Evolutionary conservation across 1,140 invertebrate species (phyloP).

Genomic region (Drosophila bipectinata): DNA sequence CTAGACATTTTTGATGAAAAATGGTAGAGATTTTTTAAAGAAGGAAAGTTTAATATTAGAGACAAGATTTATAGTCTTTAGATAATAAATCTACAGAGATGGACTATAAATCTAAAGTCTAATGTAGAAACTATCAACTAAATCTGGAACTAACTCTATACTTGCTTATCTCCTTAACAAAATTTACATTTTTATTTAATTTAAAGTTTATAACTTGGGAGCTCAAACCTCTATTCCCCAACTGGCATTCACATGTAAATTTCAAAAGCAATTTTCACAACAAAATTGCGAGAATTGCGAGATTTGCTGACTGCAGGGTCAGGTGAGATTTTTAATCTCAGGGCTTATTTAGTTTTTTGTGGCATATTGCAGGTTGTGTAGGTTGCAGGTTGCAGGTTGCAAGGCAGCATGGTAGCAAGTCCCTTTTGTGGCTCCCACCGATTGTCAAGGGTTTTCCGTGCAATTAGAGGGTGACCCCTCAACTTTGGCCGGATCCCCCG

Average conservation of each 20-base stretch:
- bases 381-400: neutral
- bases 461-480: slow-evolving; percentile 41
- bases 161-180: too few relatives aligned
- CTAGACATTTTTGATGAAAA: neutral
- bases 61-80: too few relatives aligned
- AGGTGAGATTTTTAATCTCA: slow-evolving; percentile 19
- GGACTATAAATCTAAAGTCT: too few relatives aligned
- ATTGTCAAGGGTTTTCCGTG: slow-evolving; percentile 34
- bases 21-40: too few relatives aligned
- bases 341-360: slow-evolving; percentile 1
- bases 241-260: neutral
- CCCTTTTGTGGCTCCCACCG: slow-evolving; percentile 8
- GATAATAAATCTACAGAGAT: too few relatives aligned
- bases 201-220: too few relatives aligned
- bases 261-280: neutral
- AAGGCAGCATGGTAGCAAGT: neutral
- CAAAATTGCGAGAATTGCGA: neutral
- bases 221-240: too few relatives aligned
- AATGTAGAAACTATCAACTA: too few relatives aligned
- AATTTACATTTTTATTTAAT: too few relatives aligned
- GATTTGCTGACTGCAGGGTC: slow-evolving; percentile 1
- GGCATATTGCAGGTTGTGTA: neutral
- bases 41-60: too few relatives aligned
- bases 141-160: too few relatives aligned
- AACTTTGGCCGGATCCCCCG: slow-evolving; percentile 10